These are phyloP conservation scores for Spongilla lacustris DNA, from an alignment of 37 sponge, comb jelly and placozoan genomes.

Conservation along the genomic window DNA sequence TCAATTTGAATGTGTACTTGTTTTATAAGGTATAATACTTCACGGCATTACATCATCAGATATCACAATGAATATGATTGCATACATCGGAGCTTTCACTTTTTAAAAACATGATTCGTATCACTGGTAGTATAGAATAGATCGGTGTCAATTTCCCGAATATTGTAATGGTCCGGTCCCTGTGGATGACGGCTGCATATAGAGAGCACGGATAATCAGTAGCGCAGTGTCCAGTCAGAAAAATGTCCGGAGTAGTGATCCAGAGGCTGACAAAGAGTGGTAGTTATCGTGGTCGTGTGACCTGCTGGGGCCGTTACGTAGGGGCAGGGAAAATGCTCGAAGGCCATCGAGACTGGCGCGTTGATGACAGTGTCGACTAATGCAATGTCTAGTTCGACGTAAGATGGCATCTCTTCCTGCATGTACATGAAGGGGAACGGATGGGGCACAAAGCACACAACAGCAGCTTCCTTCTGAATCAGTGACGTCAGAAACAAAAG, in stretches of 20 bases:
- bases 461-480: background rate
- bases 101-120: too few relatives aligned
- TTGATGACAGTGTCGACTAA: background rate
- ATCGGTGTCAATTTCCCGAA: too few relatives aligned
- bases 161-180: too few relatives aligned
- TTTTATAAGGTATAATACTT: too few relatives aligned
- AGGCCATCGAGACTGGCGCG: background rate
- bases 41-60: too few relatives aligned
- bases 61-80: too few relatives aligned
- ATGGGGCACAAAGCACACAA: background rate
- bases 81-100: too few relatives aligned
- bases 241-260: conserved; percentile 37
- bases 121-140: too few relatives aligned
- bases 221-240: conserved; percentile 8
- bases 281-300: conserved; percentile 23
- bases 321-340: conserved; percentile 7
- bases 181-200: too few relatives aligned
- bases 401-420: background rate
- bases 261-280: conserved; percentile 40
- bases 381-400: background rate
- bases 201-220: background rate
- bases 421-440: background rate
- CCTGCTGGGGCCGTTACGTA: background rate
- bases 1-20: background rate
- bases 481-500: background rate